Conservation (phyloP, 2,888 invertebrate species). For the Epistrophe eligans region DNA sequence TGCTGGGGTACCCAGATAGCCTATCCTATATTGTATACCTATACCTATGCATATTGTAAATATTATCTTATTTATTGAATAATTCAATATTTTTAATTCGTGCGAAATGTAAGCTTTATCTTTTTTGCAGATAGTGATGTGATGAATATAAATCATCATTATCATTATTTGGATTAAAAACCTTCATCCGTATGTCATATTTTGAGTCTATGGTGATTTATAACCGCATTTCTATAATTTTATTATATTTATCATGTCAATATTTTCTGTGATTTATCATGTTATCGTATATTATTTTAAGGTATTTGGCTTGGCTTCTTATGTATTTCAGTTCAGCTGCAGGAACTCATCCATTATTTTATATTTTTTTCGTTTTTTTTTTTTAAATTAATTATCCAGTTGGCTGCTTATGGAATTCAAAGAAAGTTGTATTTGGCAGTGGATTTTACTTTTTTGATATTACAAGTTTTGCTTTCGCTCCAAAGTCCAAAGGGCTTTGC, state of each 20-base stretch:
- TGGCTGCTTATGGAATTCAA: not conserved
- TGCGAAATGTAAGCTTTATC: not conserved
- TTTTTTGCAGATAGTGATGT: not conserved
- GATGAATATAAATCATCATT: not conserved
- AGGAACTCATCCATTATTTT: slow-evolving; percentile 1
- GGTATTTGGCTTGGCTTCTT: not conserved
- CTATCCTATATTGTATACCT: not conserved
- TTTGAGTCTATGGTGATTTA: not conserved
- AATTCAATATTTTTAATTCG: not conserved
- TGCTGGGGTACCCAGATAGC: too few species aligned
- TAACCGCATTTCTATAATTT: not conserved
- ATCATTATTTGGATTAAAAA: slow-evolving; percentile 12
- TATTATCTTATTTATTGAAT: not conserved
- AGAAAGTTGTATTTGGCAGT: not conserved
- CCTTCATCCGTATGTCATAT: not conserved
- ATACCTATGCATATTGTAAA: not conserved
- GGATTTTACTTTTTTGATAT: not conserved
- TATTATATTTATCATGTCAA: not conserved
- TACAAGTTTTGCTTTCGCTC: not conserved
- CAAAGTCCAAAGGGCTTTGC: not conserved
- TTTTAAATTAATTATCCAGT: not conserved
- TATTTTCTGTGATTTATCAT: not conserved
- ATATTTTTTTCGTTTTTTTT: not conserved
- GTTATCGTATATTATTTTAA: not conserved
- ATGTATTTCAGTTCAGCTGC: not conserved